phyloP scores from a whole-genome alignment of 2,113 vertebrate genomes.

The Oplegnathus fasciatus region DNA sequence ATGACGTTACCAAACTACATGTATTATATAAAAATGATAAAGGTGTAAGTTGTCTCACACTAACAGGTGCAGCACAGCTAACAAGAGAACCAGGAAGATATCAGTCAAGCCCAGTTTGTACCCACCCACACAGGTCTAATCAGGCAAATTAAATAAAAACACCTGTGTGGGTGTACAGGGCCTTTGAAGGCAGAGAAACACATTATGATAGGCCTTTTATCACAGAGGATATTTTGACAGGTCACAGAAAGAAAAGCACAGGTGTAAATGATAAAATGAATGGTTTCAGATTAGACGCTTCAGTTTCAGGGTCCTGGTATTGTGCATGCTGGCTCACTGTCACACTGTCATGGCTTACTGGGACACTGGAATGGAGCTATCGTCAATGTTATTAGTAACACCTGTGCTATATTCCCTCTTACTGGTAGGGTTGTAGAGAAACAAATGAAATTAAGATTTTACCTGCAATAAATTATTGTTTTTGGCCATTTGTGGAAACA shows the following conservation, averaged over 20 bases:
- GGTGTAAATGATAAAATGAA: neutral
- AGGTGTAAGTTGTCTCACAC: too few species aligned
- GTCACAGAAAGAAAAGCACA: neutral
- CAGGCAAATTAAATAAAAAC: neutral
- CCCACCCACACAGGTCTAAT: neutral
- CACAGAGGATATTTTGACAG: neutral
- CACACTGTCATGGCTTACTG: neutral
- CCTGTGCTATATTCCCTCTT: neutral
- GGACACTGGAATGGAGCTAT: neutral
- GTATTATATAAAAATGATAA: too few species aligned
- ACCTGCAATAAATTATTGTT: too few species aligned
- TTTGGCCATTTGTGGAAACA: too few species aligned
- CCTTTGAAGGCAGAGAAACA: neutral
- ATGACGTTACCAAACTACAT: neutral
- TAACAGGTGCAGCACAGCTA: neutral
- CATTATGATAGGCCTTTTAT: neutral
- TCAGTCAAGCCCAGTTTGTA: neutral
- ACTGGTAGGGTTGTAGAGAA: too few species aligned
- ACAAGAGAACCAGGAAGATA: neutral
- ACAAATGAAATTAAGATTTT: too few species aligned
- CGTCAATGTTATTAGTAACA: neutral
- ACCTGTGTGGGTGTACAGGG: neutral
- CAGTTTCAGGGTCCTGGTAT: neutral
- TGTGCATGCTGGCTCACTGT: neutral
- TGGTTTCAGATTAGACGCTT: neutral